Conservation (phyloP, 2,797 vertebrate genomes). For the Serranus cabrilla region DNA sequence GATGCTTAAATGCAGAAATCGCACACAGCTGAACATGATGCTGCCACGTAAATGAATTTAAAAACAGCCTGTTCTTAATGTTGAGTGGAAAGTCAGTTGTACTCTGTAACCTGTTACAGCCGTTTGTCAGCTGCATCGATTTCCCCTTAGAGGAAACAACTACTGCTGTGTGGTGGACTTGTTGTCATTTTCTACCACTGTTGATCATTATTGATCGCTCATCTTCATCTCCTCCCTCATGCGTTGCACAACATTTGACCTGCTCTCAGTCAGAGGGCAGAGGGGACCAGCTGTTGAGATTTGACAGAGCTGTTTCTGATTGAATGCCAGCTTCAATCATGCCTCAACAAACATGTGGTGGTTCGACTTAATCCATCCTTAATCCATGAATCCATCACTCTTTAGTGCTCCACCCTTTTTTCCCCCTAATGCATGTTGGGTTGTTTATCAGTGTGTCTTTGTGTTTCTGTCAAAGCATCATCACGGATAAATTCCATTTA, state of each 20-base stretch:
- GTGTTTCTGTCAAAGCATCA: not conserved
- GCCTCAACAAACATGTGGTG: constrained; percentile 58
- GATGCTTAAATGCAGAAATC: constrained; percentile 14
- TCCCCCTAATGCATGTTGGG: not conserved
- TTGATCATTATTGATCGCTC: constrained; percentile 49
- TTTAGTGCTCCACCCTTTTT: constrained; percentile 30
- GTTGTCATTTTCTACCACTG: constrained; percentile 33
- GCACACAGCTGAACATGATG: not conserved
- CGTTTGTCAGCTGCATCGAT: constrained; percentile 51
- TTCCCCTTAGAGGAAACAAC: constrained; percentile 30
- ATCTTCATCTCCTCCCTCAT: constrained; percentile 30
- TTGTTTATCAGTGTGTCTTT: constrained; percentile 16
- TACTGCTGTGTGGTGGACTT: constrained; percentile 23
- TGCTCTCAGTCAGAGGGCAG: constrained; percentile 45
- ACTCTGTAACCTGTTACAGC: constrained; percentile 24
- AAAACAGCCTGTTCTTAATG: constrained; percentile 15
- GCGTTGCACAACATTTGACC: constrained; percentile 48
- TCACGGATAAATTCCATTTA: not conserved
- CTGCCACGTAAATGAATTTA: not conserved
- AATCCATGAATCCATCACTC: constrained; percentile 64
- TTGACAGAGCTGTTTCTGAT: constrained; percentile 53
- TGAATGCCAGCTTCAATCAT: constrained; percentile 64
- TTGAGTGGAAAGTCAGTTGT: constrained; percentile 2
- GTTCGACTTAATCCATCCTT: constrained; percentile 66
- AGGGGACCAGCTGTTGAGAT: constrained; percentile 64